Percentiles rank a stretch among this genome's conserved stretches.
Conservation (phyloP, 2,797 vertebrate genomes). For the Pangasius sanitwongsei region DNA sequence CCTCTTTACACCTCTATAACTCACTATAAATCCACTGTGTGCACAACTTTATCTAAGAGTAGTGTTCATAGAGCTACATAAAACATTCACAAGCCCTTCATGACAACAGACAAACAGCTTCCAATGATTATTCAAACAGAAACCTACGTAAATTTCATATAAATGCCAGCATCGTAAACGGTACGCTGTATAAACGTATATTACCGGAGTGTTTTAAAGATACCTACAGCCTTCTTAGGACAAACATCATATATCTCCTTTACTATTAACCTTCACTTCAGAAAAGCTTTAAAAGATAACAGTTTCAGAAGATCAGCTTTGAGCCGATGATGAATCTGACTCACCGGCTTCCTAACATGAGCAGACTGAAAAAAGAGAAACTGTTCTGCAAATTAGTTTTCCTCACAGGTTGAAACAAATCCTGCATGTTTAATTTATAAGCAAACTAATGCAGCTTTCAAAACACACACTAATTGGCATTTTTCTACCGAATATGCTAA, state of each 20-base stretch:
- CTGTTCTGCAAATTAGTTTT: neutral
- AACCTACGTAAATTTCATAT: neutral
- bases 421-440: neutral
- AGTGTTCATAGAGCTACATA: neutral
- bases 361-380: neutral
- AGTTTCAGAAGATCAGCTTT: neutral
- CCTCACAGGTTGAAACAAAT: neutral
- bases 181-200: neutral
- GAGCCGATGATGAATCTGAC: neutral
- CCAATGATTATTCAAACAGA: neutral
- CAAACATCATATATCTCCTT: neutral
- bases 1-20: neutral
- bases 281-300: neutral
- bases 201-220: neutral
- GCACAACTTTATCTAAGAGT: neutral
- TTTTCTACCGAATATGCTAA: neutral
- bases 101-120: neutral
- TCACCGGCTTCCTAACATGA: neutral
- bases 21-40: neutral
- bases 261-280: neutral
- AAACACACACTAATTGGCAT: neutral
- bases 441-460: constrained; percentile 1
- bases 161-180: neutral
- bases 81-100: neutral
- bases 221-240: neutral